Base-by-base conservation (phyloP, 2,797 vertebrate species). In the Picus viridis region DNA sequence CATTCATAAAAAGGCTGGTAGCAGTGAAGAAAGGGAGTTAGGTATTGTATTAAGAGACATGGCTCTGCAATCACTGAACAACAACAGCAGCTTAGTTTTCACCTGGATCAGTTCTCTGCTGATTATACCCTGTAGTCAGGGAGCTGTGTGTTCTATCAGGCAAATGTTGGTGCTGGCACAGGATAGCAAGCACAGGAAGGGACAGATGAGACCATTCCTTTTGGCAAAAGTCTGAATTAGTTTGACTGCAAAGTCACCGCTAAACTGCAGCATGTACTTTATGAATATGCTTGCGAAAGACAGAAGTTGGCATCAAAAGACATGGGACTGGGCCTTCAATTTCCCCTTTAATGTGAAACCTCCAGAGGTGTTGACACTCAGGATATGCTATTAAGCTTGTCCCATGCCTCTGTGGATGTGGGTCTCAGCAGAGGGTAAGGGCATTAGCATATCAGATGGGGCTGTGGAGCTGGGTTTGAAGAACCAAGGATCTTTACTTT, bases 401-500 rank as follows among this genome's bases (percentile, higher is more conserved):
- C 73, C 54, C 75, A 69, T 22, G n/a, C 22, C 77, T 59, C 63
- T 92, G 68, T 83, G 63, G 56, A 59, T 87, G 67, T 69, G 63
- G 62, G 75, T 86, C 71, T 85, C 82, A 76, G 64, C 39, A 62
- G 68, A 73, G 64, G 22, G 39, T 47, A 62, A 62, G 41, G 16
- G 16, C 10, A 82, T 69, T 26, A 91, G 64, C 74, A 68, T 65
- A 74, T 1, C 24, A 75, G 41, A 58, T 47, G 26, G 32, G 24
- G 70, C 34, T 65, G 27, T 17, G 27, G 26, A 86, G 78, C 29
- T 81, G 70, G 11, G 34, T 75, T 78, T 81, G 63, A 78, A 71
- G 53, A 89, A 81, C 18, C 34, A 67, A 67, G 63, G 23, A 79
- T 29, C 76, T 94, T 87, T 95, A 67, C 59, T 83, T 89, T 88